Conservation (phyloP, 2,888 invertebrate genomes). For the Suillia variegata region DNA sequence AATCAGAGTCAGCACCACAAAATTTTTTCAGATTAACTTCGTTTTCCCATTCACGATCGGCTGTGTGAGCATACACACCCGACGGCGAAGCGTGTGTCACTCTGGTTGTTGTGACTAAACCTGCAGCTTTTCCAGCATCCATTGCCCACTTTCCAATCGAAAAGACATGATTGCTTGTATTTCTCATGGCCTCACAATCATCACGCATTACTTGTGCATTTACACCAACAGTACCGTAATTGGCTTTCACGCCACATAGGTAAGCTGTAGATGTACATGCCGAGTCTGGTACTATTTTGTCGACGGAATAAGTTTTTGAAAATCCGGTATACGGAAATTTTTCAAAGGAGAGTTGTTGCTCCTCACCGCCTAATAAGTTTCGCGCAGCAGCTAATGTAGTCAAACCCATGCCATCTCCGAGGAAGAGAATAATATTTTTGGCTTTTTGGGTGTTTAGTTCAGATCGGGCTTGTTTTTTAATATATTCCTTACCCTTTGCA, state of each 20-base stretch:
- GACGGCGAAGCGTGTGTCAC: constrained; percentile 81
- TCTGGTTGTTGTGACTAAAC: constrained; percentile 75
- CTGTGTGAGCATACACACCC: constrained; percentile 72
- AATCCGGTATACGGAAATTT: constrained; percentile 63
- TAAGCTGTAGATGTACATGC: constrained; percentile 81
- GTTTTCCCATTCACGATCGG: constrained; percentile 72
- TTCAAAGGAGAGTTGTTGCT: constrained; percentile 66
- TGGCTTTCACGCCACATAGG: constrained; percentile 76
- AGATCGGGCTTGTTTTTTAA: too few relatives aligned
- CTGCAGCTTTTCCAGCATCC: constrained; percentile 66
- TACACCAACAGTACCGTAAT: constrained; percentile 74
- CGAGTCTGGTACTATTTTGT: constrained; percentile 78
- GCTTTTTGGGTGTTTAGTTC: too few relatives aligned
- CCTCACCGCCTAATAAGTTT: constrained; percentile 68
- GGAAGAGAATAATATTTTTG: constrained; percentile 70
- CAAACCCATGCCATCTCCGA: constrained; percentile 76
- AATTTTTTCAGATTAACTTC: constrained; percentile 64
- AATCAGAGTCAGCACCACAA: constrained; percentile 50
- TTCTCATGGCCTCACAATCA: constrained; percentile 68
- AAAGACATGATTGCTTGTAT: constrained; percentile 65
- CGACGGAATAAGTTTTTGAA: constrained; percentile 74
- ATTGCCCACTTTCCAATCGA: constrained; percentile 77
- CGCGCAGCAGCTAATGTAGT: constrained; percentile 69
- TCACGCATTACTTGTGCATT: constrained; percentile 68
- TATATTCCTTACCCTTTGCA: too few relatives aligned